Evolutionary conservation across 92 coral and sea anemone genomes (phyloP).

Genomic region (Porites divaricata): DNA sequence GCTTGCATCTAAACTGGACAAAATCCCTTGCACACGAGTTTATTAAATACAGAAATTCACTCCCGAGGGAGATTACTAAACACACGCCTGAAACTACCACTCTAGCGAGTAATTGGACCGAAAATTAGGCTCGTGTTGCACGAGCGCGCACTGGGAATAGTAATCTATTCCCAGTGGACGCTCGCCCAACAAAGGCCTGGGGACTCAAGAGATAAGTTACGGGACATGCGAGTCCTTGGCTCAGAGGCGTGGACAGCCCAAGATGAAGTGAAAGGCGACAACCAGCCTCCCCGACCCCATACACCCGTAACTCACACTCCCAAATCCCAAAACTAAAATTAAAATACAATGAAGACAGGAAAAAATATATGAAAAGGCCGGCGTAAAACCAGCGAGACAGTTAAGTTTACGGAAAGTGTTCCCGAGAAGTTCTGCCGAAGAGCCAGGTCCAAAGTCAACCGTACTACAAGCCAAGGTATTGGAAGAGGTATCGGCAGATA

Average conservation of each 20-base stretch:
- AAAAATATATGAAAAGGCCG: neutral
- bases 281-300: conserved; percentile 17
- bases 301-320: conserved; percentile 25
- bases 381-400: neutral
- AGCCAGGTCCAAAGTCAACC: conserved; percentile 10
- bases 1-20: no score
- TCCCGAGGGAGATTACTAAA: no score
- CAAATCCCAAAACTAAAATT: no score
- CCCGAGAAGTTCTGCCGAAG: conserved; percentile 8
- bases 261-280: neutral
- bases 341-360: neutral
- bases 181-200: no score
- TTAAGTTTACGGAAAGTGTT: conserved; percentile 17
- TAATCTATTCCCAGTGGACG: no score
- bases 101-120: no score
- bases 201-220: no score
- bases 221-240: conserved; percentile 10
- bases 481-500: conserved; percentile 17
- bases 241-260: neutral
- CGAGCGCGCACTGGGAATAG: no score
- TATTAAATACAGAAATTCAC: no score
- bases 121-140: no score
- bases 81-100: no score
- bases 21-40: no score
- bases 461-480: conserved; percentile 28